Conservation (phyloP, 2,113 vertebrate species). For the Perca flavescens region DNA sequence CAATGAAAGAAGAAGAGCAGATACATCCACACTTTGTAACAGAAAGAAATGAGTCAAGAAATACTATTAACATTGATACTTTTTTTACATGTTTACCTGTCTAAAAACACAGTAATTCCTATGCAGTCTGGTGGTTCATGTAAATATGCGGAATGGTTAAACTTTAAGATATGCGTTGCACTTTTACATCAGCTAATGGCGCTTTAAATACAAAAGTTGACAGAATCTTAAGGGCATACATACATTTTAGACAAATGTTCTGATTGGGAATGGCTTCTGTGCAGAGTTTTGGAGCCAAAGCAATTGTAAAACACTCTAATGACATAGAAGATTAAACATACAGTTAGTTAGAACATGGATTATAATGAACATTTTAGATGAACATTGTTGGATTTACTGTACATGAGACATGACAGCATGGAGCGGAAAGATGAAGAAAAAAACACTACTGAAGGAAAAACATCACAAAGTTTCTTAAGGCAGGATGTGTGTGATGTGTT, state of each 20-base stretch:
- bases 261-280: not conserved
- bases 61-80: not conserved
- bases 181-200: not conserved
- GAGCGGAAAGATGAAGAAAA: not conserved
- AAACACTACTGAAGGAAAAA: not conserved
- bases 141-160: not conserved
- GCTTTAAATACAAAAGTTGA: not conserved
- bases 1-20: not conserved
- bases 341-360: not conserved
- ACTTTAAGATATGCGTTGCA: not conserved
- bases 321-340: not conserved
- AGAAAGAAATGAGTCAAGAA: not conserved
- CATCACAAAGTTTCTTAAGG: conserved; percentile 4
- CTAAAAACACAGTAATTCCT: not conserved
- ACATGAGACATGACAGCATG: not conserved
- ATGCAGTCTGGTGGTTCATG: not conserved
- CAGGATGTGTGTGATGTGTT: conserved; percentile 22
- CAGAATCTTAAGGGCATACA: not conserved
- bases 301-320: not conserved
- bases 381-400: not conserved
- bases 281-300: not conserved
- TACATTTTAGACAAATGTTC: not conserved
- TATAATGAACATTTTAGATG: not conserved
- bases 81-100: not conserved
- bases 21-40: not conserved